These are phyloP conservation scores for Pagrus major DNA, from an alignment of 2,113 vertebrate genomes.

Conservation along the genomic window DNA sequence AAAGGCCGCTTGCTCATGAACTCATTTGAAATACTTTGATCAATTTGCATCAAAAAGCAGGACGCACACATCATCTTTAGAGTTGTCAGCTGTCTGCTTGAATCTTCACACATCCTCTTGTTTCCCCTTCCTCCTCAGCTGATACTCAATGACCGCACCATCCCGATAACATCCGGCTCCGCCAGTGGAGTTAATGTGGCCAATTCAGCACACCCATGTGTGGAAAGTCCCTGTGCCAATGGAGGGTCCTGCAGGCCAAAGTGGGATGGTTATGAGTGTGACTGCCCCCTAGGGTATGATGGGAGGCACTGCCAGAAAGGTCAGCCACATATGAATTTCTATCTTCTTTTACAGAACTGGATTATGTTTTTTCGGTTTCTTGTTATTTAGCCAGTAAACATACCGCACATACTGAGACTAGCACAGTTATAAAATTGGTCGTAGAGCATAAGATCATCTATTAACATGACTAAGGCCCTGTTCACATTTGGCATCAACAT, in stretches of 20 bases:
- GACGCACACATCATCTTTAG: not conserved
- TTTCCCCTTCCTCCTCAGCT: constrained; percentile 79
- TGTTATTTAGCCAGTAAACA: not conserved
- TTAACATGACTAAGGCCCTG: not conserved
- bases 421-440: not conserved
- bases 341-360: not conserved
- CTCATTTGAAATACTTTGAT: not conserved
- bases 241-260: constrained; percentile 91
- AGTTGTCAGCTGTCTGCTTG: not conserved
- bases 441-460: not conserved
- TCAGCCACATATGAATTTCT: constrained; percentile 61
- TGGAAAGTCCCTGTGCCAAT: constrained; percentile 89
- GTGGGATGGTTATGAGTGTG: constrained; percentile 92
- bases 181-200: constrained; percentile 90
- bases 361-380: not conserved
- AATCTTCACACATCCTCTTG: not conserved
- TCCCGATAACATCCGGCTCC: constrained; percentile 86
- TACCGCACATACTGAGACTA: not conserved
- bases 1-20: not conserved
- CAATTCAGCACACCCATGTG: constrained; percentile 91
- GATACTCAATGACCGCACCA: constrained; percentile 89
- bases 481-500: too few species aligned
- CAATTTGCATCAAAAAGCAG: not conserved
- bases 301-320: constrained; percentile 96
- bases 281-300: constrained; percentile 94